Evolutionary conservation across 2,797 vertebrate species (phyloP).

Genomic region (Thalassophryne amazonica): DNA sequence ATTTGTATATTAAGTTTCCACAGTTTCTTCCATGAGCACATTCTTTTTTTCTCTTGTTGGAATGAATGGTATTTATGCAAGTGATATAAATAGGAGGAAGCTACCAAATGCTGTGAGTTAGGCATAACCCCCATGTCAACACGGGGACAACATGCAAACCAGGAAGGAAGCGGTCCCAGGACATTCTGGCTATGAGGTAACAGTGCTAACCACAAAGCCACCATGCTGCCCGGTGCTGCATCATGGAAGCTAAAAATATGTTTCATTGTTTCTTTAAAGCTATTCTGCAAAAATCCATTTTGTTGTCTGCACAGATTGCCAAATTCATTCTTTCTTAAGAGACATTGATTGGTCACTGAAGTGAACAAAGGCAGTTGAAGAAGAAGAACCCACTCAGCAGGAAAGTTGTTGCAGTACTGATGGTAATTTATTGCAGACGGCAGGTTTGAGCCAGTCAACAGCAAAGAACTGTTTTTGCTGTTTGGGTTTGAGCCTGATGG

Average conservation of each 20-base stretch:
- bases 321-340: slow-evolving; percentile 2
- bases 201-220: too few species aligned
- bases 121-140: too few species aligned
- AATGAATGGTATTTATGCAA: too few species aligned
- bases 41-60: background rate
- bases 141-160: too few species aligned
- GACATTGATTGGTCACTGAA: slow-evolving; percentile 6
- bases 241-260: too few species aligned
- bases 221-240: too few species aligned
- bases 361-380: background rate
- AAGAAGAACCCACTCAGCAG: slow-evolving; percentile 14
- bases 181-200: too few species aligned
- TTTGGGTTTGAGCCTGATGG: too few species aligned
- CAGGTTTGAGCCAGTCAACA: background rate
- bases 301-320: background rate
- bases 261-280: slow-evolving; percentile 1
- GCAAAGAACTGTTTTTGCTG: background rate
- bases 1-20: slow-evolving; percentile 9
- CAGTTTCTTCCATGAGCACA: slow-evolving; percentile 1
- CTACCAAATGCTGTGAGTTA: too few species aligned
- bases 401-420: slow-evolving; percentile 2
- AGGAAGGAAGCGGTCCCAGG: too few species aligned
- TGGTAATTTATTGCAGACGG: slow-evolving; percentile 20
- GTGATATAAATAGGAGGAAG: too few species aligned
- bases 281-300: background rate